Percentiles rank a stretch among this genome's conserved stretches.
phyloP scores from a whole-genome alignment of 2,113 vertebrate genomes.

The Rhadina sibilatrix region DNA sequence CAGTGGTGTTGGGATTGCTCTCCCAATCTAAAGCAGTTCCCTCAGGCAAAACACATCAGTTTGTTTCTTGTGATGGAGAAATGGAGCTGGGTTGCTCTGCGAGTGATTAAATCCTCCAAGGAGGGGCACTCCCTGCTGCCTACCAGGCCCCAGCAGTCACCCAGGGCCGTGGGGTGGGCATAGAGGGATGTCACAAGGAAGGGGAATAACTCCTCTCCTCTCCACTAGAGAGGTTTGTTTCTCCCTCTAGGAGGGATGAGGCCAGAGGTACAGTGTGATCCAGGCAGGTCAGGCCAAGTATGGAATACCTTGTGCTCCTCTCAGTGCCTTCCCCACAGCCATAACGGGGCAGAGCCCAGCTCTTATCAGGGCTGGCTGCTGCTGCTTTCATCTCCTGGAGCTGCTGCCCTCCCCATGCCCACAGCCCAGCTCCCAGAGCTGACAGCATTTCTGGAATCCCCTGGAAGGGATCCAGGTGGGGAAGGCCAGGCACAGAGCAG shows the following conservation, averaged over 20 bases:
- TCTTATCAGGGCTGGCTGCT: conserved; percentile 47
- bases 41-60: neutral
- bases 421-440: neutral
- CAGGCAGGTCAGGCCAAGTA: conserved; percentile 26
- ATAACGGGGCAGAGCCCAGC: conserved; percentile 39
- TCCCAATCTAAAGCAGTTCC: neutral
- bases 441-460: conserved; percentile 45
- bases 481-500: neutral
- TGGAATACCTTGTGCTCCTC: conserved; percentile 52
- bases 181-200: neutral
- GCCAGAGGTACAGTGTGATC: neutral
- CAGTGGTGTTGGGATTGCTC: neutral
- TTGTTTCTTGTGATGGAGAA: neutral
- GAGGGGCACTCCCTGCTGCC: neutral
- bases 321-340: conserved; percentile 23
- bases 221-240: neutral
- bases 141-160: neutral
- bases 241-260: neutral
- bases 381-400: conserved; percentile 9
- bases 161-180: neutral
- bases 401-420: neutral
- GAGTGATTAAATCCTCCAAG: neutral
- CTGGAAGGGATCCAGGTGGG: conserved; percentile 18
- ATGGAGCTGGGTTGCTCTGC: neutral
- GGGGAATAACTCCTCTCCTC: neutral